phyloP scores from a whole-genome alignment of 2,797 vertebrate species.

The Cyclura pinguis region DNA sequence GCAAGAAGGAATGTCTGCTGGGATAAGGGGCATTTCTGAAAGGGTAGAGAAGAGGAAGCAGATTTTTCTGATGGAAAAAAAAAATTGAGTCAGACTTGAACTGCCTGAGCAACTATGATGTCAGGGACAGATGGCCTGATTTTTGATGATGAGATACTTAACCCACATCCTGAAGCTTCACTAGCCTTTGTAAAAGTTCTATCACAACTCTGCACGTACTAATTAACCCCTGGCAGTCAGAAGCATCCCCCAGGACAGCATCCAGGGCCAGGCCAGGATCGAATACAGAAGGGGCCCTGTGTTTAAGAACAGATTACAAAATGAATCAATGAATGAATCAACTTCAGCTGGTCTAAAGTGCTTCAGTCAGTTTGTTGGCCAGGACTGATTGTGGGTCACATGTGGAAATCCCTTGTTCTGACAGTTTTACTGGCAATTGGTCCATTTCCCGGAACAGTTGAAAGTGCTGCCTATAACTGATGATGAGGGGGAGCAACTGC shows the following conservation, averaged over 20 bases:
- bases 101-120: not conserved
- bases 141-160: not conserved
- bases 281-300: not conserved
- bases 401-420: not conserved
- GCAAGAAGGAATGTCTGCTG: not conserved
- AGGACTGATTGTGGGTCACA: not conserved
- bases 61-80: not conserved
- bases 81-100: constrained; percentile 9
- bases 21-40: not conserved
- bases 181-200: not conserved
- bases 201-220: not conserved
- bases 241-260: not conserved
- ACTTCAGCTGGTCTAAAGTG: not conserved
- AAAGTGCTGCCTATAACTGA: not conserved
- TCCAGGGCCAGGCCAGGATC: not conserved
- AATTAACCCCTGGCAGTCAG: no score
- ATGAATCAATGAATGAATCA: not conserved
- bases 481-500: not conserved
- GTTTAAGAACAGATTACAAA: not conserved
- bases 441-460: not conserved
- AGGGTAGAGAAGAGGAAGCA: not conserved
- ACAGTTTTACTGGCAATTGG: not conserved
- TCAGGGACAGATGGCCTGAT: not conserved
- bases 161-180: not conserved
- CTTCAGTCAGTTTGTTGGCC: not conserved